Base-by-base conservation (phyloP, 1,140 invertebrate species). In the Lucilia cuprina region DNA sequence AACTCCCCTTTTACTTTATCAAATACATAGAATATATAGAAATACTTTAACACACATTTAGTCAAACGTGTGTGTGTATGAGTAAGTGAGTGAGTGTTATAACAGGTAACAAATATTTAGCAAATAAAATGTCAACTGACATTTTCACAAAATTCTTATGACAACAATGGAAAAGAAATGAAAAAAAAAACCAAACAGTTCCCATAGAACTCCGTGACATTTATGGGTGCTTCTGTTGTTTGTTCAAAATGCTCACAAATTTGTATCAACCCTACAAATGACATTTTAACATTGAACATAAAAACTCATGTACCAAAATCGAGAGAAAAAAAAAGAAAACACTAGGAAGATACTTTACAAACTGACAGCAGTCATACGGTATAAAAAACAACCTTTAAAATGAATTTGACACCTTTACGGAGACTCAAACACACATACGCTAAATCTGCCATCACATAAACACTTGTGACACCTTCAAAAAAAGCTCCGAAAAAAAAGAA, bases 151-250 rank as follows among this genome's bases (percentile, higher is more conserved):
- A 70, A 70, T 19, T 70, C 17, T 21, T 21, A 10, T 21, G 19
- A 70, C 65, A 70, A 70, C 55, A 65, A 65, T n/a, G 1, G 19
- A 19, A 70, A 19, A 5, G 19, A 21, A 21, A 70, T 25, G 19
- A 70, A 21, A 70, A 70, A 19, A 70, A 1, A 70, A 70, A 70
- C 25, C 19, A 14, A 0, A 60, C 17, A 17, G 13, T 60, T 60
- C 17, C 19, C 8, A 49, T 35, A 80, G 41, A 21, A 80, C n/a
- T 50, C n/a, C n/a, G 77, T 80, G 77, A 80, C 77, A 80, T 80
- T 80, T 80, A 80, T 80, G 77, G 77, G 41, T 25, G 77, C 41
- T 80, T 80, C 77, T 80, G 77, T 80, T 70, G 65, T 21, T n/a
- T 21, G 14, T 77, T 35, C n/a, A 41, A 41, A 77, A 77, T 77